Conservation (phyloP, 30 jellyfish, hydroid and myxozoan genomes). For the Rhopilema esculentum region DNA sequence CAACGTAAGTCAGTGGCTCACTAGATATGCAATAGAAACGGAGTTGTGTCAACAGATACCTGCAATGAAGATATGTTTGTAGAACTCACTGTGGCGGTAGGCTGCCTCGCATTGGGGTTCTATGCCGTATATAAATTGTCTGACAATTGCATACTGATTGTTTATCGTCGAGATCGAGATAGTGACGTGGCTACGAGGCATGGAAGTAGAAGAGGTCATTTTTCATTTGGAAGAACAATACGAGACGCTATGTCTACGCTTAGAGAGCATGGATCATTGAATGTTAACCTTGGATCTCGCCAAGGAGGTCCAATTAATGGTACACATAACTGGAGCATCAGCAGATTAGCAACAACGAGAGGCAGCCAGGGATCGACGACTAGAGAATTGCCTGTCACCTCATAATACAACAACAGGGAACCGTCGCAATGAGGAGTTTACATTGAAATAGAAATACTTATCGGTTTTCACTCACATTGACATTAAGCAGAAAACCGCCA, state of each 20-base stretch:
- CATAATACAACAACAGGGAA: not conserved
- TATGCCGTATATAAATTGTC: conserved; percentile 70
- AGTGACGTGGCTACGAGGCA: conserved; percentile 31
- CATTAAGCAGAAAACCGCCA: too few species aligned
- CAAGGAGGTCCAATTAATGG: conserved; percentile 30
- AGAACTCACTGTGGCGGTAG: conserved; percentile 44
- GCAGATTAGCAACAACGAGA: conserved; percentile 16
- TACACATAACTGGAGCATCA: conserved; percentile 58
- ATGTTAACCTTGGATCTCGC: conserved; percentile 53
- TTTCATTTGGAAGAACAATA: conserved; percentile 56
- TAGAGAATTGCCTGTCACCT: not conserved
- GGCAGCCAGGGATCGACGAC: conserved; percentile 12
- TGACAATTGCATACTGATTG: conserved; percentile 64
- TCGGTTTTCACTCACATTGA: too few species aligned
- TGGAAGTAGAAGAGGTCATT: conserved; percentile 31
- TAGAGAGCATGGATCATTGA: conserved; percentile 70
- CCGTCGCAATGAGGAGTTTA: not conserved
- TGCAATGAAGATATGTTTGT: too few species aligned
- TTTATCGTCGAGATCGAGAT: conserved; percentile 62
- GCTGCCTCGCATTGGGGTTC: conserved; percentile 77
- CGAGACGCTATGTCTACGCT: conserved; percentile 70
- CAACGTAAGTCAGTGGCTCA: too few species aligned
- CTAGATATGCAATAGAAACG: not conserved
- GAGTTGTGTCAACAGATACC: not conserved
- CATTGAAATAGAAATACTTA: too few species aligned